Conservation (phyloP, 2,113 vertebrate species). For the Malurus cyaneus region DNA sequence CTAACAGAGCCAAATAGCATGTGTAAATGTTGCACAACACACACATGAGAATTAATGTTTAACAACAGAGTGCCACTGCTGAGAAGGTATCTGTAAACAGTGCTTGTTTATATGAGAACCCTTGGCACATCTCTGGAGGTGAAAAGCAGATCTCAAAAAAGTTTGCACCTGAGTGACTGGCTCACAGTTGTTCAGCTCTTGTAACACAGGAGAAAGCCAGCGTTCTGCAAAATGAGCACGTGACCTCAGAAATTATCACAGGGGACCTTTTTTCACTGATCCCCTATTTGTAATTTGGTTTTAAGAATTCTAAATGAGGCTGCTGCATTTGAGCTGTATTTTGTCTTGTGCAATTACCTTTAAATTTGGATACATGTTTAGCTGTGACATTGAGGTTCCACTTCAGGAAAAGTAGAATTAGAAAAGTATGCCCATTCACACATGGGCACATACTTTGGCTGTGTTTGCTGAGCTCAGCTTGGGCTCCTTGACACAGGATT, state of each 20-base stretch:
- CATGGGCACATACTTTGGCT: accelerated
- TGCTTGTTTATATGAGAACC: neutral
- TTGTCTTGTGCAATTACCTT: neutral
- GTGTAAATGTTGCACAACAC: constrained; percentile 3
- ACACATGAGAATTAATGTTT: constrained; percentile 52
- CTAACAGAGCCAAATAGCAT: neutral
- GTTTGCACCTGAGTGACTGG: neutral
- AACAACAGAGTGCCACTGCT: constrained; percentile 16
- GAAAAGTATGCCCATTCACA: too few species aligned
- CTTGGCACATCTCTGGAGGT: neutral
- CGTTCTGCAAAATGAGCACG: neutral
- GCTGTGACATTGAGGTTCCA: neutral
- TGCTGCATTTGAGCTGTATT: neutral
- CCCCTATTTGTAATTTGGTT: neutral
- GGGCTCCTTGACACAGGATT: neutral
- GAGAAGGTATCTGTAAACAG: neutral
- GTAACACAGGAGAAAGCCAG: neutral
- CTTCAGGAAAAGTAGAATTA: neutral
- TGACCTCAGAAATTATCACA: neutral
- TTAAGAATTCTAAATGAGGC: neutral
- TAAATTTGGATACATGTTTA: neutral
- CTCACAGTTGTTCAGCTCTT: neutral
- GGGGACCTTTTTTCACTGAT: neutral
- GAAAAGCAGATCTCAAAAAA: neutral
- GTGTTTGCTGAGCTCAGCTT: neutral